Conservation (phyloP, 2,113 vertebrate species). For the Sturnira hondurensis region DNA sequence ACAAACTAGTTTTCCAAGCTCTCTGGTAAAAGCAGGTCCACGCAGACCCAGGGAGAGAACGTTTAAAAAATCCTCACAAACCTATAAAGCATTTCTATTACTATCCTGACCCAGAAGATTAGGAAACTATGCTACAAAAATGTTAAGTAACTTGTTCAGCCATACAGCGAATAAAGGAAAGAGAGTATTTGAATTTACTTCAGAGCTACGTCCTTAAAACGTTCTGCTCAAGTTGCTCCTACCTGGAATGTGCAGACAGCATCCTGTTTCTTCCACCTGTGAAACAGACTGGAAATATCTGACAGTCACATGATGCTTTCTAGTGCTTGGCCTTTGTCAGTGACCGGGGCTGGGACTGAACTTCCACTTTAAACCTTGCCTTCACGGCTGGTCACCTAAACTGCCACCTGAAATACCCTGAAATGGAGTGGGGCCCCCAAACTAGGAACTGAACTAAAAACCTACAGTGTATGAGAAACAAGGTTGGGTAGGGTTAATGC, state of each 20-base stretch:
- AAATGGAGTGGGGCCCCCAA: not conserved
- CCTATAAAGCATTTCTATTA: not conserved
- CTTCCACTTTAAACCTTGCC: not conserved
- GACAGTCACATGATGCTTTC: not conserved
- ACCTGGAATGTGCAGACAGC: not conserved
- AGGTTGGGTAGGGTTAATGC: no score
- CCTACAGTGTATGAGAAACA: not conserved
- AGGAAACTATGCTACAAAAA: not conserved
- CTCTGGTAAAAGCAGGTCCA: not conserved
- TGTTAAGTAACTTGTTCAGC: not conserved
- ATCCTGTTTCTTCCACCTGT: not conserved
- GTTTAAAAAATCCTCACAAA: not conserved
- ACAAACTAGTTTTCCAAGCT: not conserved
- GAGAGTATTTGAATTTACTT: not conserved
- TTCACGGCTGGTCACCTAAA: not conserved
- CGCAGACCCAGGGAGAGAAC: not conserved
- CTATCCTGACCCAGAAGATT: not conserved
- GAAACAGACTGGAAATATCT: not conserved
- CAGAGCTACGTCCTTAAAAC: not conserved
- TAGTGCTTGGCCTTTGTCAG: not conserved
- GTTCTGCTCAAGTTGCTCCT: not conserved
- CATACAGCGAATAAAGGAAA: not conserved
- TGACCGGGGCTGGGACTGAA: not conserved
- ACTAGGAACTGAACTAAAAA: not conserved
- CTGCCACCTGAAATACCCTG: not conserved